These are phyloP conservation scores for Agapornis canus DNA, from an alignment of 2,797 vertebrate species.

Conservation along the genomic window DNA sequence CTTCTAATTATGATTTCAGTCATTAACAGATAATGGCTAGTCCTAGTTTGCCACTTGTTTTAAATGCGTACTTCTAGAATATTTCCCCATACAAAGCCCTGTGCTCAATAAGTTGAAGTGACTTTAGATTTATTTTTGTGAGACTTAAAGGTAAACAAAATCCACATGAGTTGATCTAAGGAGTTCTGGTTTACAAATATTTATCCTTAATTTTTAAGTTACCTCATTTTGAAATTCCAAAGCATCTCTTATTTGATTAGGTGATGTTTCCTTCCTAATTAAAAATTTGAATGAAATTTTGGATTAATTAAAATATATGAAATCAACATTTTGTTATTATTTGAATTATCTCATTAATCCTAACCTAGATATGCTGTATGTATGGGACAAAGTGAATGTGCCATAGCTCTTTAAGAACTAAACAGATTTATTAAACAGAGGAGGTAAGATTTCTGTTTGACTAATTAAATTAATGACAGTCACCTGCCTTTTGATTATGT, in stretches of 20 bases:
- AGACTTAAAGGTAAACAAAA: background rate
- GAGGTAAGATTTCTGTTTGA: background rate
- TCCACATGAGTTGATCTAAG: background rate
- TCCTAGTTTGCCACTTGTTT: background rate
- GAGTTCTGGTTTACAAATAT: background rate
- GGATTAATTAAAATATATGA: constrained; percentile 2
- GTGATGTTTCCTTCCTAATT: background rate
- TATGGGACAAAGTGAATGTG: background rate
- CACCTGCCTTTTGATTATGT: background rate
- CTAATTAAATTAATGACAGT: background rate
- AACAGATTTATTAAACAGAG: background rate
- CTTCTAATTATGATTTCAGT: background rate
- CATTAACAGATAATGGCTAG: background rate
- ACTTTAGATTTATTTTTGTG: background rate
- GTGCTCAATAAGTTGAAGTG: background rate
- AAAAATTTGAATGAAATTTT: background rate
- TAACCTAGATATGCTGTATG: background rate
- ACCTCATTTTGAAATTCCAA: constrained; percentile 5
- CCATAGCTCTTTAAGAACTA: background rate
- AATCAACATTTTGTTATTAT: background rate
- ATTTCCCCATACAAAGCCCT: background rate
- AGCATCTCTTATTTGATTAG: background rate
- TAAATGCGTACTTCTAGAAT: background rate
- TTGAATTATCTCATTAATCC: background rate
- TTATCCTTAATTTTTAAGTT: background rate